Evolutionary conservation across 2,113 vertebrate species (phyloP).

Genomic region (Equus przewalskii): DNA sequence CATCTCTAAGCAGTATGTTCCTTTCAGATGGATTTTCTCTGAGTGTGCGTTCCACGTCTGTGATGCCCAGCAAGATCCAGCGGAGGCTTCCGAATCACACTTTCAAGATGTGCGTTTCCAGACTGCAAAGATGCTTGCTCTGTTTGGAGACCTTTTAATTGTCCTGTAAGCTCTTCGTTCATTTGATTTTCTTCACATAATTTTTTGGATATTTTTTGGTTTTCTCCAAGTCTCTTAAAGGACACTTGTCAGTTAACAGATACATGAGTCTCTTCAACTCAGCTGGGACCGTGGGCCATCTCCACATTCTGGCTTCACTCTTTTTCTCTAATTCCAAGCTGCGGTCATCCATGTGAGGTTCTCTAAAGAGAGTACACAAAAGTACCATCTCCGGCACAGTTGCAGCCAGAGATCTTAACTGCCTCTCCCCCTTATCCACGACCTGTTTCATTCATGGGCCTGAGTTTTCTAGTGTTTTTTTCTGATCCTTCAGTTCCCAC

Average conservation of each 20-base stretch:
- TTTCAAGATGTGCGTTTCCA: not conserved
- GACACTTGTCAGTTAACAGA: not conserved
- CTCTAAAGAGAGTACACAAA: not conserved
- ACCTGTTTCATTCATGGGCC: rapidly evolving
- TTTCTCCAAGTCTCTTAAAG: not conserved
- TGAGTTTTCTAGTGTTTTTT: not conserved
- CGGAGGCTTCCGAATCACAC: not conserved
- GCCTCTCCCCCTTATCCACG: not conserved
- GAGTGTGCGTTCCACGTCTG: not conserved
- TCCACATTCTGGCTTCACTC: not conserved
- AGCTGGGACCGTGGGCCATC: too few species aligned
- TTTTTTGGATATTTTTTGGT: not conserved
- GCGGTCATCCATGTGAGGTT: not conserved
- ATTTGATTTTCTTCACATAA: not conserved
- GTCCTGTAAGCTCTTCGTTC: not conserved
- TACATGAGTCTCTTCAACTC: not conserved
- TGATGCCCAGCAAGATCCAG: not conserved
- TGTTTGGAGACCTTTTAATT: not conserved
- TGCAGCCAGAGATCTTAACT: not conserved
- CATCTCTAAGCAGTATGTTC: not conserved
- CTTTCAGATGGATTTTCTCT: not conserved
- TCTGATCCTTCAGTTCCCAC: not conserved
- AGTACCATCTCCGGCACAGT: not conserved
- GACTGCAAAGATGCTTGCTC: not conserved
- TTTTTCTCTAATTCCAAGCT: not conserved